A percentile compares a stretch with the other conserved stretches of the same genome.
phyloP scores from a whole-genome alignment of 2,888 invertebrate species.

The Protonemura montana region DNA sequence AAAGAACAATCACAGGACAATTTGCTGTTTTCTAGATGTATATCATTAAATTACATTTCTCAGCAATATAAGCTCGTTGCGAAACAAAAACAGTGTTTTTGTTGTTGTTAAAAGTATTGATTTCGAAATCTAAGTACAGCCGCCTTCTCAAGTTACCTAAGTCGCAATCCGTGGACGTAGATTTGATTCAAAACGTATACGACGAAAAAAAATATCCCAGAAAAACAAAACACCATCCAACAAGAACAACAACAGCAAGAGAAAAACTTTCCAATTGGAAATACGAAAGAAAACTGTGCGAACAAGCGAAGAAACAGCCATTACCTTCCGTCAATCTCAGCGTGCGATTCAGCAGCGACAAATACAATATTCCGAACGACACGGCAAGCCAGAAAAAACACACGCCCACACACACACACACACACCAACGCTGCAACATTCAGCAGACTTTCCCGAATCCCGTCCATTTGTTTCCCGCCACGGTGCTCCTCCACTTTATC shows the following conservation, averaged over 20 bases:
- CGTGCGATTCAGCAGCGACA: neutral
- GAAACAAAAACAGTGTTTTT: neutral
- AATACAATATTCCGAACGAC: constrained; percentile 27
- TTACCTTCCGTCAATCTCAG: constrained; percentile 37
- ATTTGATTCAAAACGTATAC: constrained; percentile 33
- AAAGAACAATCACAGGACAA: neutral
- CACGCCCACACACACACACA: too few relatives aligned
- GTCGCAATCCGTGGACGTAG: neutral
- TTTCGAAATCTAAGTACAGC: neutral
- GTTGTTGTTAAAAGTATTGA: neutral
- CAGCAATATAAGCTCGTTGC: neutral
- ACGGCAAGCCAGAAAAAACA: neutral
- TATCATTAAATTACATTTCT: neutral
- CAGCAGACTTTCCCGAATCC: neutral
- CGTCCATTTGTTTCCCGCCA: neutral
- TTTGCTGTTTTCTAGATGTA: neutral
- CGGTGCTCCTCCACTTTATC: neutral
- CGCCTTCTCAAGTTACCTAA: neutral
- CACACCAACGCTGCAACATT: neutral
- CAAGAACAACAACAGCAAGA: constrained; percentile 27
- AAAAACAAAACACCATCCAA: constrained; percentile 5
- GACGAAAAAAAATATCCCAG: neutral
- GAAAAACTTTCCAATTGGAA: constrained; percentile 27
- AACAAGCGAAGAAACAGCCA: constrained; percentile 30
- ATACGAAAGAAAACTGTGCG: neutral